Evolutionary conservation across 2,888 invertebrate species (phyloP), one percentile per base, ranked within the genome.

Genomic region (Ormyrus nitidulus): DNA sequence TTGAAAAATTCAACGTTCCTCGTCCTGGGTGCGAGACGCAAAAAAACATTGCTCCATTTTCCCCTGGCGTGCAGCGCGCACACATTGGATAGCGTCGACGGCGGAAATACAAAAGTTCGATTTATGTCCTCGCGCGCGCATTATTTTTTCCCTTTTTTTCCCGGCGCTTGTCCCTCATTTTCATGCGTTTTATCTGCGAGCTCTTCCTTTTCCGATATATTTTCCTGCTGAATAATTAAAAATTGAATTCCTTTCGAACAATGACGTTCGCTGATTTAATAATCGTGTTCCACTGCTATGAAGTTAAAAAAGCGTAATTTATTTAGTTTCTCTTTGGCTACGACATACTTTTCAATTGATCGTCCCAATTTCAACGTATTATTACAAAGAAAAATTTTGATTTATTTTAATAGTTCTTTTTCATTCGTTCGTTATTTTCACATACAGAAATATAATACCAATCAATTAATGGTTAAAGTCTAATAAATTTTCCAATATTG

Each of bases 91-190:
- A 82, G 69, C 85, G 86, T 86, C 87, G 84, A 85, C 85, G 85
- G 85, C 87, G 87, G 87, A 89, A 89, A 88, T 88, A 88, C 86
- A 88, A 88, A 88, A 88, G 87, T 89, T 89, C 88, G 88, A 89
- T 89, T 89, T 89, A 89, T 88, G 87, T 86, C 84, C 83, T 81
- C 73, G 83, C 84, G 85, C 84, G 85, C 86, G 86, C 74, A 75
- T 82, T 83, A 77, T 79, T 84, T 84, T 86, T 83, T 83, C 83
- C 53, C 34, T 53, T 48, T 48, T 58, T 46, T 46, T 56, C n/a
- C 13, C 34, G 8, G 2, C 7, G 10, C 64, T 51, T 73, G 11
- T 74, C 69, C 64, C 54, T 59, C 73, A 68, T 56, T 62, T 61
- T 73, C 61, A 49, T 59, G 72, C 65, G 49, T 79, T 79, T 78